phyloP scores from a whole-genome alignment of 2,888 invertebrate species.

The Sepiola atlantica region DNA sequence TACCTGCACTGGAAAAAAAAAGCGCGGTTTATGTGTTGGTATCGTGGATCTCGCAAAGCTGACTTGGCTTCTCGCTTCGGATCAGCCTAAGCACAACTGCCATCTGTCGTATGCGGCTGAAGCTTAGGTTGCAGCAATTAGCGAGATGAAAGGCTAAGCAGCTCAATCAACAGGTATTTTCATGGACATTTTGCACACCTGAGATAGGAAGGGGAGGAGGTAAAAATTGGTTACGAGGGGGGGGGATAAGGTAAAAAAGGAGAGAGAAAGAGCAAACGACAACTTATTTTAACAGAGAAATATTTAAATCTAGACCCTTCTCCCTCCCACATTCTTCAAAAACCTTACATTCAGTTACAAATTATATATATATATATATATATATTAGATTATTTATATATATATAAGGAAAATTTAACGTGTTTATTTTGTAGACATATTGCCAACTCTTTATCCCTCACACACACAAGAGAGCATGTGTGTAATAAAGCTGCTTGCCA shows the following conservation, averaged over 20 bases:
- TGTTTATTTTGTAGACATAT: not conserved
- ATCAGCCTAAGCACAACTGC: not conserved
- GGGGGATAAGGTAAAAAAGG: not conserved
- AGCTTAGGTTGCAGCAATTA: conserved; percentile 12
- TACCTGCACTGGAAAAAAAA: not conserved
- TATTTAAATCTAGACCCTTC: not conserved
- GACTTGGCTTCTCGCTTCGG: not conserved
- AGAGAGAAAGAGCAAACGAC: not conserved
- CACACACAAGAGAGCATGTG: not conserved
- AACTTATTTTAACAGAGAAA: not conserved
- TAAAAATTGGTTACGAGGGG: not conserved
- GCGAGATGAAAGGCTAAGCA: conserved; percentile 20
- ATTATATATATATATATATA: not conserved
- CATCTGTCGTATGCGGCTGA: conserved; percentile 6
- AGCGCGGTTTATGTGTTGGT: not conserved
- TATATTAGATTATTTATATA: too few species aligned
- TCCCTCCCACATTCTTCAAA: not conserved
- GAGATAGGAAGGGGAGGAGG: not conserved
- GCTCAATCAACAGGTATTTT: conserved; percentile 23
- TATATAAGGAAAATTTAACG: too few species aligned
- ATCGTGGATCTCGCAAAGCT: not conserved
- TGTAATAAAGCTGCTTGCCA: too few species aligned
- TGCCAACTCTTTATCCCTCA: not conserved
- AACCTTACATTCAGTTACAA: not conserved
- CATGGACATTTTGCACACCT: conserved; percentile 1